Evolutionary conservation across 2,888 invertebrate species (phyloP).

Genomic region (Platycheirus rosarum): DNA sequence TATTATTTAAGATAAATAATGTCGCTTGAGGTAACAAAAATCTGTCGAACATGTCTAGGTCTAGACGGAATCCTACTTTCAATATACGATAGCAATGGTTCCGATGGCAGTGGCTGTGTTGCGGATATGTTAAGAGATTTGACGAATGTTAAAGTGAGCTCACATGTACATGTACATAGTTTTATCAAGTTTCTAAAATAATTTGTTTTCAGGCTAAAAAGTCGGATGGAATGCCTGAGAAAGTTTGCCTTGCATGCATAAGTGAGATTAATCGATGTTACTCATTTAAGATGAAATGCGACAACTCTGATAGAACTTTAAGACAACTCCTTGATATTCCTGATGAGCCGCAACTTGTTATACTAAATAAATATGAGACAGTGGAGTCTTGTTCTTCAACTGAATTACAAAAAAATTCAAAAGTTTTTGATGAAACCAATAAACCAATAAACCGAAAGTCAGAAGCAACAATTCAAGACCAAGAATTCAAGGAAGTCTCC

Average conservation of each 20-base stretch:
- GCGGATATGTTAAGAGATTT: constrained; percentile 80
- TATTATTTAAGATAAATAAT: no score
- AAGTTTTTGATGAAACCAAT: constrained; percentile 27
- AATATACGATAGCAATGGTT: constrained; percentile 78
- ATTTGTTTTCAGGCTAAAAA: constrained; percentile 76
- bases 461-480: constrained; percentile 14
- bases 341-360: constrained; percentile 18
- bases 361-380: constrained; percentile 70
- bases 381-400: constrained; percentile 62
- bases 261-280: constrained; percentile 81
- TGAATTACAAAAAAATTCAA: constrained; percentile 40
- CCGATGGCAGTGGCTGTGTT: constrained; percentile 76
- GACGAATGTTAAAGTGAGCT: constrained; percentile 77
- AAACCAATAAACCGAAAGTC: constrained; percentile 7
- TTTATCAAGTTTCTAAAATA: background rate
- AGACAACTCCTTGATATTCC: constrained; percentile 78
- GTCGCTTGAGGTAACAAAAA: constrained; percentile 79
- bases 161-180: background rate
- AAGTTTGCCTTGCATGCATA: constrained; percentile 81
- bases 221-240: constrained; percentile 81
- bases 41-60: constrained; percentile 81
- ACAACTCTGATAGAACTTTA: constrained; percentile 80
- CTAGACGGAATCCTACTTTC: constrained; percentile 79
- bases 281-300: constrained; percentile 82
- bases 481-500: constrained; percentile 20